Evolutionary conservation across 2,797 vertebrate species (phyloP).

Genomic region (Mormyrus hasselquistii): DNA sequence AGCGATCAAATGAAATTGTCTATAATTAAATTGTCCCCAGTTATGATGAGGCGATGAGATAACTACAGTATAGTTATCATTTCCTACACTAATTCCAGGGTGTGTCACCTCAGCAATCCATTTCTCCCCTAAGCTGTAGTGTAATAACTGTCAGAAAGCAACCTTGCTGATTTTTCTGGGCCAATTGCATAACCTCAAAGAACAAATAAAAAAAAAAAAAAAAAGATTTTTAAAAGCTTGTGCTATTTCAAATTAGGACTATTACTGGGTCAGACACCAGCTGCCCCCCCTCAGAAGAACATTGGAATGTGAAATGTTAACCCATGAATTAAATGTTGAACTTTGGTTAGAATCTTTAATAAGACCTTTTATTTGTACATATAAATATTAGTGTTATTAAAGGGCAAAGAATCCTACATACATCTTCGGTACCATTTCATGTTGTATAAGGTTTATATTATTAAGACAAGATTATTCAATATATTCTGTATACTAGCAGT

Average conservation of each 20-base stretch:
- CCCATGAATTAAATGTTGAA: not conserved
- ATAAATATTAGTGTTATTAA: not conserved
- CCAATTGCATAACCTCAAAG: conserved; percentile 34
- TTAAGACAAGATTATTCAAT: not conserved
- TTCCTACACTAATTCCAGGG: conserved; percentile 64
- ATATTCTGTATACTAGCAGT: not conserved
- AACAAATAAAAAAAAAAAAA: not conserved
- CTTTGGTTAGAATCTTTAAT: not conserved
- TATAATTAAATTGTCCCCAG: conserved; percentile 68
- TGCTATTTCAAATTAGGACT: conserved; percentile 44
- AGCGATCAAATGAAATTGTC: conserved; percentile 59
- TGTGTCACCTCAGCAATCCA: conserved; percentile 59
- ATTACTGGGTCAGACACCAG: conserved; percentile 9
- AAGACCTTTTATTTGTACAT: not conserved
- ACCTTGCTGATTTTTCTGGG: conserved; percentile 41
- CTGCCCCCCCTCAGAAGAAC: not conserved
- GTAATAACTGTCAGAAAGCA: conserved; percentile 52
- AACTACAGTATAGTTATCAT: conserved; percentile 53
- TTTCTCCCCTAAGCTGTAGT: conserved; percentile 38
- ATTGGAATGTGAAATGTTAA: not conserved
- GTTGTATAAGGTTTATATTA: not conserved
- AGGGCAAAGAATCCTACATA: not conserved
- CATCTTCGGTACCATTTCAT: not conserved
- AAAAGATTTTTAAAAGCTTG: not conserved
- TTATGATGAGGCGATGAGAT: conserved; percentile 52